Evolutionary conservation across 2,113 vertebrate species (phyloP), one percentile per base, ranked within the genome.

Genomic region (Dissostichus mawsoni): DNA sequence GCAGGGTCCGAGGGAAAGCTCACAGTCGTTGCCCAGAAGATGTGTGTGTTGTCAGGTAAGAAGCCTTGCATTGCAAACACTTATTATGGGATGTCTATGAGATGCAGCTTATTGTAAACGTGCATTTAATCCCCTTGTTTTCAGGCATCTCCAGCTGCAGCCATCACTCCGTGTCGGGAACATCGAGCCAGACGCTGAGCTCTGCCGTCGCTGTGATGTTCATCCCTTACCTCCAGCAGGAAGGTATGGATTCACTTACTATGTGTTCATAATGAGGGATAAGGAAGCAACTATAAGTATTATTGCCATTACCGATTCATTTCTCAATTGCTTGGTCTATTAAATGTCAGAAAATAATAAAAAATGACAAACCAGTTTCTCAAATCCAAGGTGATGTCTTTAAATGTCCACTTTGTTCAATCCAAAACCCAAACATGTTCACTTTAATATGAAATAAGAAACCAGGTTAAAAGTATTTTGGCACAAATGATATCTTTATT

Each of bases 1-100:
- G 18, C 93, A 99, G 98, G 98, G 47, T 98, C 98, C 0, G 98
- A 99, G 78, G 98, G 98, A 56, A 99, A 99, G 81, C 96, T 99
- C 59, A 97, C 97, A 0, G 87, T 96, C 69, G 95, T 98, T 56
- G 96, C 96, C 77, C 98, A 99, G 92, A 99, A 99, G 94, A 98
- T 97, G 80, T 98, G 96, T 8, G 96, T 99, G 56, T 95, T 99
- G 85, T 99, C 98, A 94, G 98, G 98, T 99, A 94, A 73, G 81
- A 36, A 2, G 10, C 9, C 44, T 33, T 47, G 17, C 2, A 20
- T 41, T 47, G 17, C 2, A 20, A 9, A 58, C 8, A 16, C 44
- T 44, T 17, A 10, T 9, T 17, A 11, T 44, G 10, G 14, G 12
- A 17, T 14, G 5, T 7, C 16, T 2, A 3, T 25, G 8, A 70